phyloP scores from a whole-genome alignment of 1,140 invertebrate species.

The Macrostomum lignano region DNA sequence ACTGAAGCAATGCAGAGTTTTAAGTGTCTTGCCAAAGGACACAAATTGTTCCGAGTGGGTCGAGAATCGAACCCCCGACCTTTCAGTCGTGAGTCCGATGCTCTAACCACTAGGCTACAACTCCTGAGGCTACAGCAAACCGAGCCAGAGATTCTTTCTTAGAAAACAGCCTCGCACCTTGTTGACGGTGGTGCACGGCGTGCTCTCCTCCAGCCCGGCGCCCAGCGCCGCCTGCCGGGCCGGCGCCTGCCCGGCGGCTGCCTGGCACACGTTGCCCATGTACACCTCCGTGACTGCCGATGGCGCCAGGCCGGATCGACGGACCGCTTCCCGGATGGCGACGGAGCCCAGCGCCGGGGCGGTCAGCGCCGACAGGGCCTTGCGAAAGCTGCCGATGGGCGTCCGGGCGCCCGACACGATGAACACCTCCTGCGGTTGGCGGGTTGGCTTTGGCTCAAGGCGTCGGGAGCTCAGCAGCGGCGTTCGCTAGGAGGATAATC shows the following conservation, averaged over 20 bases:
- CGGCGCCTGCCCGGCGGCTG: constrained; percentile 38
- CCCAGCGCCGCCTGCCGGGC: constrained; percentile 59
- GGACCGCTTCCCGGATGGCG: constrained; percentile 50
- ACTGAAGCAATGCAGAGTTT: too few species aligned
- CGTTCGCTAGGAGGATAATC: too few species aligned
- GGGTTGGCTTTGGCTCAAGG: too few species aligned
- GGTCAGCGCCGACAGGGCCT: constrained; percentile 44
- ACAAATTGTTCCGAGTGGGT: too few species aligned
- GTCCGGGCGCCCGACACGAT: constrained; percentile 38
- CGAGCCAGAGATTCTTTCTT: too few species aligned
- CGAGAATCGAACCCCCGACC: too few species aligned
- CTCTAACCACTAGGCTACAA: too few species aligned
- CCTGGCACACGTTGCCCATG: constrained; percentile 36
- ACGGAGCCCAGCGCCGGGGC: constrained; percentile 59
- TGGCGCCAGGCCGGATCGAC: constrained; percentile 35
- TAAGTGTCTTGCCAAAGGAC: too few species aligned
- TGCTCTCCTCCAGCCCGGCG: constrained; percentile 48
- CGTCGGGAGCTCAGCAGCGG: too few species aligned
- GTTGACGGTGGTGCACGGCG: constrained; percentile 74
- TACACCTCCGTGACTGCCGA: constrained; percentile 69
- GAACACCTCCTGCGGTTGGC: constrained; percentile 3
- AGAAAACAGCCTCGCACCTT: constrained; percentile 94
- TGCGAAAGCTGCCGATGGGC: constrained; percentile 68
- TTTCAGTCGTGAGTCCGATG: too few species aligned
- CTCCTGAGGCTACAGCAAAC: too few species aligned